Evolutionary conservation across 2,113 vertebrate species (phyloP).

Genomic region (Leiothrix lutea): DNA sequence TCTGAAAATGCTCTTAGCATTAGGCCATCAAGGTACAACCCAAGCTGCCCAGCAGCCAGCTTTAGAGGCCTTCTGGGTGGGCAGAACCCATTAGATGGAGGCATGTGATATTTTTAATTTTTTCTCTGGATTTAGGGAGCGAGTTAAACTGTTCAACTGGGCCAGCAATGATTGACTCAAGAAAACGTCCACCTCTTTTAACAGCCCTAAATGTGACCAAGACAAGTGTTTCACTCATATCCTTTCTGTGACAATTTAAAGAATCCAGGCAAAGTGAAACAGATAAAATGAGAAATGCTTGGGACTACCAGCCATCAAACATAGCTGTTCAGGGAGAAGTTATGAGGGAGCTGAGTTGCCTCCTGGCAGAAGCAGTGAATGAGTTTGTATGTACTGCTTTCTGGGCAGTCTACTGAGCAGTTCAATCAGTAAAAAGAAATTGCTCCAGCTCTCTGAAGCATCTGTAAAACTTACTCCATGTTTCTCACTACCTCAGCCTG

Average conservation of each 20-base stretch:
- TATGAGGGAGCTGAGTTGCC: not conserved
- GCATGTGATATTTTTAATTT: not conserved
- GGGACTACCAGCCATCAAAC: not conserved
- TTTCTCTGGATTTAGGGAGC: not conserved
- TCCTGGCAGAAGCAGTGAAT: not conserved
- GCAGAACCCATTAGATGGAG: not conserved
- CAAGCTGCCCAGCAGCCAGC: not conserved
- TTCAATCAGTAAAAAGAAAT: not conserved
- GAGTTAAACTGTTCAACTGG: not conserved
- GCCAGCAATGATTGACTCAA: accelerated
- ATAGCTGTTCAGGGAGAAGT: not conserved
- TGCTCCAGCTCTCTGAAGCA: not conserved
- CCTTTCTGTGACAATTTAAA: not conserved
- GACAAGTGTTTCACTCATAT: not conserved
- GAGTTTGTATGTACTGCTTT: not conserved
- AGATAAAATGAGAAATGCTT: not conserved
- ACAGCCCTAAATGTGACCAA: not conserved
- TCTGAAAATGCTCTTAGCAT: not conserved
- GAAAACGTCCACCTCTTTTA: not conserved
- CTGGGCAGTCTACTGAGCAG: not conserved
- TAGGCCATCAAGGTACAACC: not conserved
- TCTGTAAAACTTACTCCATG: not conserved
- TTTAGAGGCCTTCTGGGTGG: not conserved
- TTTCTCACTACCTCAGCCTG: not conserved
- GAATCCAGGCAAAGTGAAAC: not conserved